Conservation (phyloP, 1,140 invertebrate species). For the Thalassaphorura encarpata region DNA sequence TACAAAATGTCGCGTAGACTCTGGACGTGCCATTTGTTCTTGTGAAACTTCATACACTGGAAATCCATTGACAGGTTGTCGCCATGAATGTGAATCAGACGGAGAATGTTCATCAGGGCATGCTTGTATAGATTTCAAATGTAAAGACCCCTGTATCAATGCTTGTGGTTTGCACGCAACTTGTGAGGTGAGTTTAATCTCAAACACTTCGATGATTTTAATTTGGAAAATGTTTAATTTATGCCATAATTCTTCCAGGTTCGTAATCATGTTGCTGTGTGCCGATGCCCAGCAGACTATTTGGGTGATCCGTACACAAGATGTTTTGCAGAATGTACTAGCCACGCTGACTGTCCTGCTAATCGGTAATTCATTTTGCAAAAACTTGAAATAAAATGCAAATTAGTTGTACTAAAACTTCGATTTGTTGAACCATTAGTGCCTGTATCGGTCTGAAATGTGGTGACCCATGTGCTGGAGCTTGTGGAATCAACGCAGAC, state of each 20-base stretch:
- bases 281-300: background rate
- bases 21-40: constrained; percentile 63
- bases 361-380: constrained; percentile 31
- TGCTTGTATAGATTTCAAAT: constrained; percentile 36
- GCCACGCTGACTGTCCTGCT: constrained; percentile 37
- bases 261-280: background rate
- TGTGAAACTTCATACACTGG: constrained; percentile 61
- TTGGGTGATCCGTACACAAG: constrained; percentile 36
- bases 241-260: constrained; percentile 10
- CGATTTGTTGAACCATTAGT: too few relatives aligned
- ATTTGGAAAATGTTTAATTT: too few relatives aligned
- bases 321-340: constrained; percentile 37
- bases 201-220: too few relatives aligned
- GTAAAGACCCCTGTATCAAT: constrained; percentile 35
- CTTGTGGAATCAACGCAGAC: constrained; percentile 45
- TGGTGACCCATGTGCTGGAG: constrained; percentile 54
- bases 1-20: constrained; percentile 38
- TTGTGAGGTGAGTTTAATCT: constrained; percentile 26
- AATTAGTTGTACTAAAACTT: too few relatives aligned
- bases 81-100: constrained; percentile 27
- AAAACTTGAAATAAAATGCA: too few relatives aligned
- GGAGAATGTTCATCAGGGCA: constrained; percentile 32
- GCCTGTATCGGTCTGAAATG: constrained; percentile 66
- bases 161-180: constrained; percentile 35
- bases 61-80: constrained; percentile 16